Evolutionary conservation across 37 sponge, comb jelly and placozoan genomes (phyloP), one percentile per base, ranked within the genome.

Genomic region (Dysidea cf. avara): DNA sequence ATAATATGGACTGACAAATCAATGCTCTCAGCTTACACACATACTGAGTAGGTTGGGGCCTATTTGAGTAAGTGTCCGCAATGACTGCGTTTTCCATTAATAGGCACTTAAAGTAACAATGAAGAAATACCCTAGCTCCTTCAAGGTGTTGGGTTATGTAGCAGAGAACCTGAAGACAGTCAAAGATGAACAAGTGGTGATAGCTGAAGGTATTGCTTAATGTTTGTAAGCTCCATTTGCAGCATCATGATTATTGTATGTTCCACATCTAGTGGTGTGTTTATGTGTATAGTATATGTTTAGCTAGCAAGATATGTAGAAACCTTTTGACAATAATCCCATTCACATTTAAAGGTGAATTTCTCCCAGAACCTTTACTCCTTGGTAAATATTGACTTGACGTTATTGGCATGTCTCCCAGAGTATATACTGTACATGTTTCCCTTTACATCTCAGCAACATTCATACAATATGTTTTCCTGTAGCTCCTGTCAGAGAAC

Each of bases 101-200:
- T 39, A 92, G 91, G 86, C 86, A 7, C 69, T 95, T 28, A 84
- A 74, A 35, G 67, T 95, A 2, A 91, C 92, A n/a, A 95, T 95
- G 96, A 82, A 81, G 52, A 95, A 95, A 70, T 86, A 95, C 57
- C 96, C 96, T 12, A 80, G 88, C 26, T 60, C 73, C n/a, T 91
- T 95, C 53, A 90, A 95, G 40, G 62, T 95, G 50, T 40, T 62
- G 31, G 96, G 89, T 32, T 47, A 61, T 16, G 74, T 95, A 7
- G 76, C 51, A 11, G 86, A 87, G 14, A 70, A 80, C 25, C 29
- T 84, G 29, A 69, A 55, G 39, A 40, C 49, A 2, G 88, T 91
- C 37, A 47, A 50, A 39, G 72, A 57, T 12, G 56, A 72, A 24
- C 69, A 78, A 21, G 52, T 74, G 36, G 76, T 80, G 0, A 75